Evolutionary conservation across 1,140 invertebrate species (phyloP), one percentile per base, ranked within the genome.

Genomic region (Caenorhabditis tropicalis): DNA sequence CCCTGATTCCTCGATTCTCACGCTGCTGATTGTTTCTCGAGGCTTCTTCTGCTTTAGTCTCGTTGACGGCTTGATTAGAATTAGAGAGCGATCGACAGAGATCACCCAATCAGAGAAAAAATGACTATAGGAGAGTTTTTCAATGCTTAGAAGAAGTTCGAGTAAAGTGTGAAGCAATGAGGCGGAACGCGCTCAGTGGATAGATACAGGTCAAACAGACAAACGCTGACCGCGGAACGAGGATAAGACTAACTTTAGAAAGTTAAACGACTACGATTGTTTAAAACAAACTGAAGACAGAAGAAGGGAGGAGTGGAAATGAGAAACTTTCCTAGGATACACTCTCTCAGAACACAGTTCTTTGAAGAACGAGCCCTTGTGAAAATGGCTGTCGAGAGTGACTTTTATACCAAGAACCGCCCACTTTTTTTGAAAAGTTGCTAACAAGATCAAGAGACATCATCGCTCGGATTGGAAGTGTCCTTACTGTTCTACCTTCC

Each of bases 221-320:
- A 21, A 43, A 43, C 36, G 36, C 12, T 36, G 58, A 65, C 65
- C 36, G 65, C 36, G 36, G 65, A 65, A 65, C 58, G 29, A 65
- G 65, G 65, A 74, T 74, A 74, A 74, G 65, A 74, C 36, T 74
- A 43, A 74, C 65, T 74, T 74, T 74, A 46, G 65, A 74, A 74
- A 39, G 29, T 74, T 74, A 6, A 74, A 74, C 53, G 53, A 56
- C 36, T 43, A 65, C 58, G 58, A 29, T n/a, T 65, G 58, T 65
- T 65, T 36, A 33, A 65, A 65, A 36, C 0, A 33, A 16, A 33
- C 29, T 10, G 21, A 33, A 56, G 53, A 10, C 53, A 29, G 7
- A 27, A 56, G 24, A 27, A 2, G n/a, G n/a, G n/a, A n/a, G n/a
- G n/a, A n/a, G n/a, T n/a, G n/a, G n/a, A 27, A 56, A 56, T 27